phyloP scores from a whole-genome alignment of 1,140 invertebrate genomes.

The Drosophila nannoptera region DNA sequence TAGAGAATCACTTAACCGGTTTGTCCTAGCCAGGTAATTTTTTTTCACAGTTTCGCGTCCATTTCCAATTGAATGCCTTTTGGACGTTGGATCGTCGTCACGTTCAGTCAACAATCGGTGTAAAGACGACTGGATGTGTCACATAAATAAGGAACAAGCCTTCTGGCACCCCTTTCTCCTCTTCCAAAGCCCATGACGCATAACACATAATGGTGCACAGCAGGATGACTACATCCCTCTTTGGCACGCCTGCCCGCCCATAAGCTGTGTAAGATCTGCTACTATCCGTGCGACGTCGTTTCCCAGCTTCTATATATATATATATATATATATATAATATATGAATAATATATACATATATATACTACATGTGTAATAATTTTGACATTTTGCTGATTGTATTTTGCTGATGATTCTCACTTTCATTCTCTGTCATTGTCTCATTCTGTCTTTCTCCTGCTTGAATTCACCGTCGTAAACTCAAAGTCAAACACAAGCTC shows the following conservation, averaged over 20 bases:
- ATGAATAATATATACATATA: not conserved
- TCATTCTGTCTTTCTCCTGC: no score
- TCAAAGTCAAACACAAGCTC: conserved; percentile 10
- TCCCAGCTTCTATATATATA: not conserved
- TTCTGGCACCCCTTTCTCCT: conserved; percentile 9
- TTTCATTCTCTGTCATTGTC: not conserved
- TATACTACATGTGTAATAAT: no score
- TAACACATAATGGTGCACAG: not conserved
- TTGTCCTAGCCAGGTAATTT: conserved; percentile 6
- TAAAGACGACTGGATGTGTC: conserved; percentile 52
- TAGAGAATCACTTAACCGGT: conserved; percentile 1
- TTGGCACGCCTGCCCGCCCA: not conserved
- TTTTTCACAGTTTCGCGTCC: conserved; percentile 14
- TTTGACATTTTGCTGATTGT: not conserved
- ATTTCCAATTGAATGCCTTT: conserved; percentile 60
- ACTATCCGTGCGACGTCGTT: not conserved
- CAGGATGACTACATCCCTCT: not conserved
- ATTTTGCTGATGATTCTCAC: not conserved
- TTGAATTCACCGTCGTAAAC: not conserved
- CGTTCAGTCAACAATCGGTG: conserved; percentile 35
- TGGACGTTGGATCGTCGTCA: conserved; percentile 9
- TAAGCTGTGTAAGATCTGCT: not conserved
- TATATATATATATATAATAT: not conserved
- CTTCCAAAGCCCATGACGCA: not conserved
- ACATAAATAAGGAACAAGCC: conserved; percentile 49